These are phyloP conservation scores for Eumaeus atala DNA, from an alignment of 1,140 invertebrate species.

Conservation along the genomic window DNA sequence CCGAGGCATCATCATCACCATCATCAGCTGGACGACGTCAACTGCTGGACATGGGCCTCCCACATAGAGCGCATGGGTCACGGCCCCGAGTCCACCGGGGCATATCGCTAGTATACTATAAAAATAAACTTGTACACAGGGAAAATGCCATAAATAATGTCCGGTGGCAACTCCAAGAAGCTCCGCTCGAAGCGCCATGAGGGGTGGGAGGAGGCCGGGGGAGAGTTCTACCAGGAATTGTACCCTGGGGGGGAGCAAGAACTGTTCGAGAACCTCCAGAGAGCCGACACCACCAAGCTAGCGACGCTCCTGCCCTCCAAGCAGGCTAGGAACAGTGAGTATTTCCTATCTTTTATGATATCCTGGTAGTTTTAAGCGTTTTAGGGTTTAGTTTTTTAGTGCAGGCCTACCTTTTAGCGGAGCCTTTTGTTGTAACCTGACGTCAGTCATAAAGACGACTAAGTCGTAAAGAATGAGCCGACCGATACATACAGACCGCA, in stretches of 20 bases:
- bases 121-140: slow-evolving; percentile 11
- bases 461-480: too few species aligned
- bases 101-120: too few species aligned
- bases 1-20: too few species aligned
- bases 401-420: too few species aligned
- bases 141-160: slow-evolving; percentile 49
- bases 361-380: background rate
- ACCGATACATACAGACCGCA: too few species aligned
- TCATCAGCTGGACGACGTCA: too few species aligned
- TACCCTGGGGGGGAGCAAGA: slow-evolving; percentile 84
- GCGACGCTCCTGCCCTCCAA: slow-evolving; percentile 85
- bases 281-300: slow-evolving; percentile 81
- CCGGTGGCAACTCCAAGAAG: slow-evolving; percentile 63
- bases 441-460: too few species aligned
- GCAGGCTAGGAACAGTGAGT: slow-evolving; percentile 81
- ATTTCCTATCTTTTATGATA: background rate
- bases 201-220: slow-evolving; percentile 88
- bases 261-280: slow-evolving; percentile 76
- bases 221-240: slow-evolving; percentile 89
- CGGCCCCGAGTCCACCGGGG: too few species aligned
- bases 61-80: too few species aligned
- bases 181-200: slow-evolving; percentile 48
- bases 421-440: background rate
- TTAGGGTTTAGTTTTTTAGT: slow-evolving; percentile 8
- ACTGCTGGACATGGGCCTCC: too few species aligned